Evolutionary conservation across 1,140 invertebrate genomes (phyloP), one percentile per base, ranked within the genome.

Genomic region (Drosophila ananassae): DNA sequence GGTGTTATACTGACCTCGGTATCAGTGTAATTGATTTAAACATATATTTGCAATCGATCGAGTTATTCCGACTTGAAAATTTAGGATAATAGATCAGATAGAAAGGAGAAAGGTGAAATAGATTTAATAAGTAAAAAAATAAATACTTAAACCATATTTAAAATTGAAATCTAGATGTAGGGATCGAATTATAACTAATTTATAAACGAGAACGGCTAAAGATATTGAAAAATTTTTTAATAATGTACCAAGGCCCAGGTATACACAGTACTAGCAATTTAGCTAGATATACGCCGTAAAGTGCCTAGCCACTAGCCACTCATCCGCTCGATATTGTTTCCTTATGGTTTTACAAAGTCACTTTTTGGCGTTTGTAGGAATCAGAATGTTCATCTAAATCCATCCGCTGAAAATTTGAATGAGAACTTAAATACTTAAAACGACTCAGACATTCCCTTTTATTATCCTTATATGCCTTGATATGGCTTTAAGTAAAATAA

Each of bases 41-140:
- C 58, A 51, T 59, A 44, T 50, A 67, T 62, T 59, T 55, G 53
- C 28, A 71, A 66, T 72, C 54, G 73, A 79, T 60, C n/a, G 48
- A 57, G 61, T 57, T 53, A 48, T 22, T 62, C n/a, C 25, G 53
- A 68, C 53, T 57, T 13, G 55, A 58, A 39, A 30, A 55, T 51
- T 28, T 71, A 80, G 24, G 50, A 57, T 64, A 68, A 53, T 68
- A 78, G 71, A 73, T 78, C 69, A 64, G 78, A 87, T 48, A 69
- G 51, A 69, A 69, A 87, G 82, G 82, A 85, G 83, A 85, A 87
- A 85, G 82, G 82, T 85, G 82, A 85, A 85, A 85, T 85, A 85
- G 82, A 72, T 68, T 78, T 73, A 46, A 82, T 85, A 85, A 85
- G 82, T 81, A 81, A 79, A 82, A 72, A 85, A 73, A 68, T 57